Evolutionary conservation across 2,113 vertebrate species (phyloP), one percentile per base, ranked within the genome.

Genomic region (Strix aluco): DNA sequence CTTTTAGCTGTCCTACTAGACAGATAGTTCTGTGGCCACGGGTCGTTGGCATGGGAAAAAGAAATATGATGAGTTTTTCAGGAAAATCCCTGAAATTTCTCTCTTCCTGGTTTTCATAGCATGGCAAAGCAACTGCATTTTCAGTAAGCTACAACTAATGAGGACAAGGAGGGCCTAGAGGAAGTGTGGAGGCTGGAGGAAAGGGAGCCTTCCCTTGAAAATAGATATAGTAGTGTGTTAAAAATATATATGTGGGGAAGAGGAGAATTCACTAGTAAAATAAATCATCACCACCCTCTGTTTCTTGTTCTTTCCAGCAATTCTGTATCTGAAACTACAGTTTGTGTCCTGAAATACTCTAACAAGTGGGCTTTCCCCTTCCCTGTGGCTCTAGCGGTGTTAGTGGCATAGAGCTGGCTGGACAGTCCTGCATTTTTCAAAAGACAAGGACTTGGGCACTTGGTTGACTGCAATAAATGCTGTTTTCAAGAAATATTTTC

Each of bases 171-270:
- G 42, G 32, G 42, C 67, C 70, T 49, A 65, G 30, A n/a, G 34
- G 85, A 89, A 66, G 42, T 70, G 57, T 92, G 94, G 66, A 81
- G 67, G 75, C 59, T 88, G 90, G n/a, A 81, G 62, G 58, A 91
- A 49, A 67, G 25, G 34, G 22, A 94, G 13, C 34, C 42, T 90
- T 80, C 38, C 54, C 51, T 86, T 86, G 67, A 74, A 88, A 88
- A 88, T 15, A 74, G 42, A 65, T 61, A n/a, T 20, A 42, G 57
- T 47, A 47, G 23, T 25, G 57, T 57, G 18, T 88, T 86, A 88
- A 86, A 94, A 81, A 90, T 88, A 83, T 44, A 7, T 66, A 4
- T 62, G n/a, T 70, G 57, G 27, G 18, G 52, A 87, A 82, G 46
- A 81, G 36, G 36, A 75, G 38, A 89, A 65, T 29, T 69, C 38